phyloP scores from a whole-genome alignment of 2,113 vertebrate genomes.

The Perognathus longimembris region DNA sequence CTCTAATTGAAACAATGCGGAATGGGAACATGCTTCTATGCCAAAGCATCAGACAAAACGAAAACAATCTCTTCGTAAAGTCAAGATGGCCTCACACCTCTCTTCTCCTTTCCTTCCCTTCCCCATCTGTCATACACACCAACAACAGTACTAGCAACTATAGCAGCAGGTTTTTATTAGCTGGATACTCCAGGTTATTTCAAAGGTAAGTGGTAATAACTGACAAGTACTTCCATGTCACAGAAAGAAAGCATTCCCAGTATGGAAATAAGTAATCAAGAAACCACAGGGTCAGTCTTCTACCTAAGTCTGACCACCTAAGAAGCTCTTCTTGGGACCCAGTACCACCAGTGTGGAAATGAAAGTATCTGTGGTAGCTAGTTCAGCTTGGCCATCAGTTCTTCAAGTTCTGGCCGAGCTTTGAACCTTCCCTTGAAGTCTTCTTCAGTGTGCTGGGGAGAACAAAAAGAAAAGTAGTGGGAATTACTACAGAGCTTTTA shows the following conservation, averaged over 20 bases:
- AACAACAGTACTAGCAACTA: not conserved
- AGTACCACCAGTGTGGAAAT: not conserved
- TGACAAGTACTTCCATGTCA: not conserved
- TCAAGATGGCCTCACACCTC: too few relatives aligned
- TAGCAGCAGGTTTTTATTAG: constrained; percentile 69
- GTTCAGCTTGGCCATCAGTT: constrained; percentile 89
- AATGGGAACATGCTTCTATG: not conserved
- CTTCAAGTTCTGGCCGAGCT: constrained; percentile 93
- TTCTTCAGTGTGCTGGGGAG: constrained; percentile 89
- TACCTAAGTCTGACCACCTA: not conserved
- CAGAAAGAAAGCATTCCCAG: not conserved
- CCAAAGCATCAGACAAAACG: not conserved
- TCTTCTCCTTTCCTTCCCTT: not conserved
- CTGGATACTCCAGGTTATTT: not conserved
- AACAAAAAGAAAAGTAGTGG: constrained; percentile 33
- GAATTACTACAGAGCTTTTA: constrained; percentile 30
- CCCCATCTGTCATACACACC: not conserved
- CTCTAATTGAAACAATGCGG: not conserved
- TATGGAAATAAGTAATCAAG: not conserved
- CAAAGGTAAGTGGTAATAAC: constrained; percentile 15
- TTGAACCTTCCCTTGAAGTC: constrained; percentile 92
- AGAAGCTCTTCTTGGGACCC: constrained; percentile 8
- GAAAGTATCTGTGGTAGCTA: constrained; percentile 61
- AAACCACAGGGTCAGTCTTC: not conserved
- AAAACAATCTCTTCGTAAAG: constrained; percentile 27